Percentiles rank a stretch among this genome's conserved stretches.
Evolutionary conservation across 2,113 vertebrate genomes (phyloP).

Genomic region (Guaruba guarouba): DNA sequence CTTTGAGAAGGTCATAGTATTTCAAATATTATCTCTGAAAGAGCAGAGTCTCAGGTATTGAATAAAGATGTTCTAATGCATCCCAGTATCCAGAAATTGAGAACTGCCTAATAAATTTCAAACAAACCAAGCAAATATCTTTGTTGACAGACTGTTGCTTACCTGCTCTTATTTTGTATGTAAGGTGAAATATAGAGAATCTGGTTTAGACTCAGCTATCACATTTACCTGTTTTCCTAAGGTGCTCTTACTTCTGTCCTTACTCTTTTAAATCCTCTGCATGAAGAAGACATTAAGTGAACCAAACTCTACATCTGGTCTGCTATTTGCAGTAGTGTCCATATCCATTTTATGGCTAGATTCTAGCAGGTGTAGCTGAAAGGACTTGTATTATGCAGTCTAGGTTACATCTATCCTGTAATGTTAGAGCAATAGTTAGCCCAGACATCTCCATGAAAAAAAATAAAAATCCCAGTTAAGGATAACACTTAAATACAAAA

Average conservation of each 20-base stretch:
- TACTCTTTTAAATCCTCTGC: not conserved
- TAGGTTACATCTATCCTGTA: not conserved
- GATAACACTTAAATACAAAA: not conserved
- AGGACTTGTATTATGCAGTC: not conserved
- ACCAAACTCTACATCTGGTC: not conserved
- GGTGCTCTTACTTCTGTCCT: not conserved
- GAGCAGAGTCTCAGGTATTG: not conserved
- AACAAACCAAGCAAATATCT: not conserved
- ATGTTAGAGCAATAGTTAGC: not conserved
- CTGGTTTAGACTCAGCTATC: not conserved
- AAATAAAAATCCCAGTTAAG: not conserved
- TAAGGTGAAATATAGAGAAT: not conserved
- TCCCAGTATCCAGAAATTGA: not conserved
- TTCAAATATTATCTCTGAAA: not conserved
- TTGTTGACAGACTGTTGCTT: not conserved
- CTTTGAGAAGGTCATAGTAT: not conserved
- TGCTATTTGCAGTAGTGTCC: not conserved
- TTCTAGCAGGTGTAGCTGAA: not conserved
- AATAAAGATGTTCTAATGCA: not conserved
- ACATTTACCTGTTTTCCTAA: not conserved
- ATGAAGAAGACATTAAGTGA: not conserved
- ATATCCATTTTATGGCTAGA: not conserved
- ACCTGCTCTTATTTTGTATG: not conserved
- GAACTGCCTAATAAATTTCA: not conserved
- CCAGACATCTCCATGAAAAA: not conserved